Conservation (phyloP, 2,113 vertebrate genomes). For the Abramis brama region DNA sequence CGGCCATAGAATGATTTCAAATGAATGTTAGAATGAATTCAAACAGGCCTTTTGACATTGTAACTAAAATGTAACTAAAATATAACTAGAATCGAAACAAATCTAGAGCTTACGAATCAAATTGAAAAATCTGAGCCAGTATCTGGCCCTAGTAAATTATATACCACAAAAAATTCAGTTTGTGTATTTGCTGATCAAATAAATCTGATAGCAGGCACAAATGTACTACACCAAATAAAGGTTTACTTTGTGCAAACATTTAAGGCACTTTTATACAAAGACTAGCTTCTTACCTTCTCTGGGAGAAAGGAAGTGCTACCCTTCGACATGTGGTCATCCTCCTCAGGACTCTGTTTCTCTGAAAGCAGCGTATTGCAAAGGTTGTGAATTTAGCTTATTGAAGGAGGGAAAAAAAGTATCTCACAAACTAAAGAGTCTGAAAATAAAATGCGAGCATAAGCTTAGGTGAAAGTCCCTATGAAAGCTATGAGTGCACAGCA, state of each 20-base stretch:
- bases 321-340: slow-evolving; percentile 72
- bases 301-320: slow-evolving; percentile 65
- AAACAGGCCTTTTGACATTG: too few species aligned
- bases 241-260: neutral
- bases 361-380: slow-evolving; percentile 31
- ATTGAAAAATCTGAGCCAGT: too few species aligned
- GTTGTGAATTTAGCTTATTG: slow-evolving; percentile 41
- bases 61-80: neutral
- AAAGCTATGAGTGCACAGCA: neutral
- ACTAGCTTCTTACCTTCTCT: slow-evolving; percentile 58
- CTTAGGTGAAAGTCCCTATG: neutral
- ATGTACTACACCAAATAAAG: neutral
- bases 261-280: neutral
- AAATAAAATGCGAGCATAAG: neutral
- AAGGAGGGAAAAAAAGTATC: neutral
- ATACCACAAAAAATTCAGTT: neutral
- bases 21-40: too few species aligned
- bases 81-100: neutral
- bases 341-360: slow-evolving; percentile 73
- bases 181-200: neutral
- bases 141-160: neutral
- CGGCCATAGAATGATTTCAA: too few species aligned
- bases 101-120: neutral
- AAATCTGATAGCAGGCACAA: neutral
- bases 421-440: neutral